Evolutionary conservation across 2,888 invertebrate species (phyloP).

Genomic region (Drosophila mettleri): DNA sequence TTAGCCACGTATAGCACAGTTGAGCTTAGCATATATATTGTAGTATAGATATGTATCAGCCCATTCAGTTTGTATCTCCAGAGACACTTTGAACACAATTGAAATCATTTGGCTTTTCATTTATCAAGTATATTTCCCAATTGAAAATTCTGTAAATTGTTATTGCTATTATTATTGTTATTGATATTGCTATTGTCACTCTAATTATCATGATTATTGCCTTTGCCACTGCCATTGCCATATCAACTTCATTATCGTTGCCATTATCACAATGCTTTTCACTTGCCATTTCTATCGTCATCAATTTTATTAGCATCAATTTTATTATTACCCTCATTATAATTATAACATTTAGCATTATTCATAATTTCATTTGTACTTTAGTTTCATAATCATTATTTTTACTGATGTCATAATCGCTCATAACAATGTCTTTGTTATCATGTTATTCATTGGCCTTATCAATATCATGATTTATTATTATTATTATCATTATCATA

Average conservation of each 20-base stretch:
- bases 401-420: too few species aligned
- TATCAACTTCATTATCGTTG: too few species aligned
- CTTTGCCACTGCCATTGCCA: background rate
- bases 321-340: too few species aligned
- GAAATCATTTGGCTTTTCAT: background rate
- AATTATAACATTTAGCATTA: too few species aligned
- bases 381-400: too few species aligned
- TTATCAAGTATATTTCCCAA: background rate
- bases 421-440: too few species aligned
- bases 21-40: background rate
- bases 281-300: too few species aligned
- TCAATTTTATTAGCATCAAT: too few species aligned
- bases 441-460: too few species aligned
- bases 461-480: background rate
- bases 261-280: too few species aligned
- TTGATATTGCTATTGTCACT: background rate
- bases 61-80: background rate
- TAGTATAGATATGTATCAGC: constrained; percentile 8
- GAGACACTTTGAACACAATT: constrained; percentile 1
- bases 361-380: too few species aligned
- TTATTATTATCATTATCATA: background rate
- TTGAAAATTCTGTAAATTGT: background rate
- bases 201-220: background rate
- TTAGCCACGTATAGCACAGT: constrained; percentile 16
- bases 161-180: background rate